These are phyloP conservation scores for Microtus montanus DNA, from an alignment of 2,113 vertebrate genomes.

Conservation along the genomic window DNA sequence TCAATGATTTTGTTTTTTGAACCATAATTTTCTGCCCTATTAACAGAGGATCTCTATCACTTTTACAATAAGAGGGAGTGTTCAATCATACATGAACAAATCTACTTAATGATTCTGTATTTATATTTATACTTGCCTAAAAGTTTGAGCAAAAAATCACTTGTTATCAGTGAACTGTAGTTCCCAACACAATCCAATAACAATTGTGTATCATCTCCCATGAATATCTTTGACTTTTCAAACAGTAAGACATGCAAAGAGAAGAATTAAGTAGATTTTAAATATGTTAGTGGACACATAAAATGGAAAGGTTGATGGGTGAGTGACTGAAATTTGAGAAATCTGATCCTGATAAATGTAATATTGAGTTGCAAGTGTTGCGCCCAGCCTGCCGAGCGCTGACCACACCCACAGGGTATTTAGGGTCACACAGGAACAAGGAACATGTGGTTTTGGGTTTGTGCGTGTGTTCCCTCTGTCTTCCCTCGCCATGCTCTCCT, in stretches of 20 bases:
- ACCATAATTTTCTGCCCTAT: neutral
- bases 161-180: neutral
- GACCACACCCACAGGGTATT: too few species aligned
- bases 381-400: too few species aligned
- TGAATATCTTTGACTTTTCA: constrained; percentile 19
- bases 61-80: neutral
- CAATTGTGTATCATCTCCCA: neutral
- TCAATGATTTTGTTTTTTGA: neutral
- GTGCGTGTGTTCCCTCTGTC: too few species aligned
- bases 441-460: too few species aligned
- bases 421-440: too few species aligned
- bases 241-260: constrained; percentile 24
- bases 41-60: neutral
- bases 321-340: constrained; percentile 41
- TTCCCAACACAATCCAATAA: neutral
- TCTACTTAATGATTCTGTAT: neutral
- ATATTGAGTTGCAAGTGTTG: too few species aligned
- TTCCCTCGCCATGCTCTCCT: too few species aligned
- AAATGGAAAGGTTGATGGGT: neutral
- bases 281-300: neutral
- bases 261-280: constrained; percentile 39
- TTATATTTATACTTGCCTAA: constrained; percentile 29
- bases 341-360: constrained; percentile 2
- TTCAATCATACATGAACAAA: neutral
- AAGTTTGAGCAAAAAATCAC: constrained; percentile 6